A percentile compares a stretch with the other conserved stretches of the same genome.
phyloP scores from a whole-genome alignment of 2,888 invertebrate species.

The Drosophila bunnanda region DNA sequence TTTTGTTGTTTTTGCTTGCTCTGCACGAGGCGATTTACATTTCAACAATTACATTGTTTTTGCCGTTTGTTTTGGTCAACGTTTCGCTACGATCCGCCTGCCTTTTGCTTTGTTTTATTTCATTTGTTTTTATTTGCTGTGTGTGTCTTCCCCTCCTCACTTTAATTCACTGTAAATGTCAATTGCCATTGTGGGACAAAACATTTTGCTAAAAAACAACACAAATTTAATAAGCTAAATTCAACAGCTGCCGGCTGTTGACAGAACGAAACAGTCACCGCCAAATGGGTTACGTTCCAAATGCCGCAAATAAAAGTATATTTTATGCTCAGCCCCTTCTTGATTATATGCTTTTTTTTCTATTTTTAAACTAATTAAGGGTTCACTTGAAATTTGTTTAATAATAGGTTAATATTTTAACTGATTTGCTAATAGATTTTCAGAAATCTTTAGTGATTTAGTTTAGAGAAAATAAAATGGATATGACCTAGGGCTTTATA shows the following conservation, averaged over 20 bases:
- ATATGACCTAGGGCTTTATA: neutral
- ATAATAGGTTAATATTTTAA: neutral
- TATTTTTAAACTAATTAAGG: neutral
- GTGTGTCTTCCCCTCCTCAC: conserved; percentile 24
- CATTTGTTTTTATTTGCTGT: conserved; percentile 8
- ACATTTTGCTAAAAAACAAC: conserved; percentile 58
- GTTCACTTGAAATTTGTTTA: neutral
- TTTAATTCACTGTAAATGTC: conserved; percentile 68
- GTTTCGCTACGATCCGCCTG: conserved; percentile 29
- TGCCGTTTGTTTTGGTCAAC: conserved; percentile 41
- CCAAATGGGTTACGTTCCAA: conserved; percentile 73
- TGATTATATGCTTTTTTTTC: neutral
- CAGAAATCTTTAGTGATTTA: neutral
- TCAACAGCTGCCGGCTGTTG: conserved; percentile 46
- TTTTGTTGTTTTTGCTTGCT: neutral
- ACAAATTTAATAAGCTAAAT: conserved; percentile 36
- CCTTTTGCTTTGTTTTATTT: conserved; percentile 16
- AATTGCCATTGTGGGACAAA: conserved; percentile 61
- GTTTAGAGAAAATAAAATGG: neutral
- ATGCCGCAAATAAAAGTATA: conserved; percentile 45
- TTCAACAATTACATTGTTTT: conserved; percentile 64
- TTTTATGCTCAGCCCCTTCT: neutral
- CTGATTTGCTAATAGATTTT: no score
- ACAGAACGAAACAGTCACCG: conserved; percentile 41
- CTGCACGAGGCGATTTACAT: conserved; percentile 34